Evolutionary conservation across 2,797 vertebrate species (phyloP), one percentile per base, ranked within the genome.

Genomic region (Danio jaintianensis): DNA sequence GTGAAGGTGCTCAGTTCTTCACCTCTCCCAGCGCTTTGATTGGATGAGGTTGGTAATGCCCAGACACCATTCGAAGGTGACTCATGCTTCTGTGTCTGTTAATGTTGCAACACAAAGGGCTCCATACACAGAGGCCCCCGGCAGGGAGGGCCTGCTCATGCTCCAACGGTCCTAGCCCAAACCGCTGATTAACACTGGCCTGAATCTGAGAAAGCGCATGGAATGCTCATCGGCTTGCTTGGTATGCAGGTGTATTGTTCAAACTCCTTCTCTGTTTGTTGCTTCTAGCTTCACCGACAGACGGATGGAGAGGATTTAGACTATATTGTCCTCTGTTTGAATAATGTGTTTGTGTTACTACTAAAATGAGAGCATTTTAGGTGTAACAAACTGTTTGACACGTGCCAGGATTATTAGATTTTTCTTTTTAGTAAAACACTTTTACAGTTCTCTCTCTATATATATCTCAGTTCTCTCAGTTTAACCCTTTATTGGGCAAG

Each of bases 81-180:
- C 88, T 93, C 91, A 93, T 36, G 85, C 69, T 89, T 87, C 59
- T 81, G 81, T 87, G 89, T 90, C 87, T 89, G 90, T 88, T 90
- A 87, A 81, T 40, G 76, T 79, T 81, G 84, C 79, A 87, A 89
- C 88, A 93, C 92, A 93, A 93, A 91, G 89, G 88, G 43, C 84
- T 87, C 86, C 83, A 86, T 87, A 90, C 90, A 92, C 92, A 90
- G 90, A 89, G 64, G 85, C 75, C 79, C 66, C 77, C 80, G 69
- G 82, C 86, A 81, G 87, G 89, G 90, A 92, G 91, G 90, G 91
- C 86, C 80, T 88, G 88, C 87, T 29, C 87, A 89, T 83, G 89
- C 89, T 84, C 79, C 84, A 82, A 85, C 67, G 22, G 82, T 88
- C 90, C 89, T 85, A 36, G 80, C 52, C 59, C 72, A 83, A 83